Evolutionary conservation across 2,797 vertebrate genomes (phyloP).

Genomic region (Huso huso): DNA sequence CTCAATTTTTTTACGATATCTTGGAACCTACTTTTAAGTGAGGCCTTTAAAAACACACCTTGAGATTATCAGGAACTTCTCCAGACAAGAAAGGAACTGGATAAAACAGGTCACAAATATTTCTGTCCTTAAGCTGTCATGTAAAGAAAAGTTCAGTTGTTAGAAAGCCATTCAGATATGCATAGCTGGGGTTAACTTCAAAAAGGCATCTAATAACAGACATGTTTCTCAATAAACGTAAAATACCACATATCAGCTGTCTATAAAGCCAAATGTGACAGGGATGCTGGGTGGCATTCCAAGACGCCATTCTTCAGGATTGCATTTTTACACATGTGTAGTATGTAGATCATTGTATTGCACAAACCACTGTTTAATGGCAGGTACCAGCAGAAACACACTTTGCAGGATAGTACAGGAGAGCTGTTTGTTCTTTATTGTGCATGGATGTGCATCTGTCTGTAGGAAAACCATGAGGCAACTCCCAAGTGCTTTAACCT

Average conservation of each 20-base stretch:
- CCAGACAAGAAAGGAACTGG: slow-evolving; percentile 3
- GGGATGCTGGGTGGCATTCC: background rate
- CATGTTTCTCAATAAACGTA: no score
- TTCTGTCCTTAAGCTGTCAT: background rate
- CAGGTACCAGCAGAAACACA: no score
- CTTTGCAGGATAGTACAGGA: no score
- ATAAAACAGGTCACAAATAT: slow-evolving; percentile 12
- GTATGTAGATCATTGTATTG: no score
- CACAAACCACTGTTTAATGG: no score
- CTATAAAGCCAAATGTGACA: background rate
- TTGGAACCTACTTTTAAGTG: slow-evolving; percentile 22
- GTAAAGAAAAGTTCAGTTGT: background rate
- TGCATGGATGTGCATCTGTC: no score
- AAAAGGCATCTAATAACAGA: background rate
- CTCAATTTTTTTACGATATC: slow-evolving; percentile 13
- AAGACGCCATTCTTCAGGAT: background rate
- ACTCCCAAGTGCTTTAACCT: no score
- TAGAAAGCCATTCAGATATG: background rate
- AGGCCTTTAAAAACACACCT: slow-evolving; percentile 15
- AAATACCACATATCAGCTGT: background rate
- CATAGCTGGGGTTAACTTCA: background rate
- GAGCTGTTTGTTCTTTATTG: no score
- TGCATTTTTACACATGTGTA: no score
- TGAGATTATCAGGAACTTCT: slow-evolving; percentile 25
- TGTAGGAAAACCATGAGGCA: no score